Percentiles rank a stretch among this genome's conserved stretches.
Conservation (phyloP, 2,888 invertebrate species). For the Apamea sordens region DNA sequence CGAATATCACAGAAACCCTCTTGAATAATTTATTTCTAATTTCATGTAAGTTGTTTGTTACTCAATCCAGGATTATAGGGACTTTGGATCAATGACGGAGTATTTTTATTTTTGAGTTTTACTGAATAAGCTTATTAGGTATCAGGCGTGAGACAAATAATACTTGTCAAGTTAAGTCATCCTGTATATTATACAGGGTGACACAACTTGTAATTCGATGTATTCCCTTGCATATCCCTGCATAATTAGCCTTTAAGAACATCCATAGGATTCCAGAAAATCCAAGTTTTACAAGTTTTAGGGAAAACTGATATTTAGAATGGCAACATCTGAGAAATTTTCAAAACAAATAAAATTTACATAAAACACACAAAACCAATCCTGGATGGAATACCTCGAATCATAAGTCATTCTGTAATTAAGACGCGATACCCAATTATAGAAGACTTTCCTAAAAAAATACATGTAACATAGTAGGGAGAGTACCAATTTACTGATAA, state of each 20-base stretch:
- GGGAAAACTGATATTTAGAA: background rate
- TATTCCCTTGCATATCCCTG: too few relatives aligned
- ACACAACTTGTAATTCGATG: background rate
- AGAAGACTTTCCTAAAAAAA: background rate
- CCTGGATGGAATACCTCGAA: background rate
- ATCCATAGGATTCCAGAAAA: background rate
- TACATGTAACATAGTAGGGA: slow-evolving; percentile 10
- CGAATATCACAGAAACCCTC: slow-evolving; percentile 4
- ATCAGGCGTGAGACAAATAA: background rate
- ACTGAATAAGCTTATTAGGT: background rate
- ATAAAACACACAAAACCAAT: background rate
- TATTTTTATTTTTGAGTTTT: background rate
- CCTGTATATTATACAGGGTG: background rate
- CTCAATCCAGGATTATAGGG: background rate
- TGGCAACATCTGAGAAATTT: too few relatives aligned
- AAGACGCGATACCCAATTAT: background rate
- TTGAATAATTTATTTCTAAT: slow-evolving; percentile 41
- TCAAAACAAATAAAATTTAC: background rate
- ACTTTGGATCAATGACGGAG: background rate
- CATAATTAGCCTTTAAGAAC: background rate
- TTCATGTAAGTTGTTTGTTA: slow-evolving; percentile 10
- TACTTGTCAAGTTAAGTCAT: background rate
- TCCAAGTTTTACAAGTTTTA: background rate
- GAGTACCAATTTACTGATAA: slow-evolving; percentile 52
- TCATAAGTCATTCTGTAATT: background rate